Evolutionary conservation across 2,113 vertebrate species (phyloP), one percentile per base, ranked within the genome.

Genomic region (Chionis minor): DNA sequence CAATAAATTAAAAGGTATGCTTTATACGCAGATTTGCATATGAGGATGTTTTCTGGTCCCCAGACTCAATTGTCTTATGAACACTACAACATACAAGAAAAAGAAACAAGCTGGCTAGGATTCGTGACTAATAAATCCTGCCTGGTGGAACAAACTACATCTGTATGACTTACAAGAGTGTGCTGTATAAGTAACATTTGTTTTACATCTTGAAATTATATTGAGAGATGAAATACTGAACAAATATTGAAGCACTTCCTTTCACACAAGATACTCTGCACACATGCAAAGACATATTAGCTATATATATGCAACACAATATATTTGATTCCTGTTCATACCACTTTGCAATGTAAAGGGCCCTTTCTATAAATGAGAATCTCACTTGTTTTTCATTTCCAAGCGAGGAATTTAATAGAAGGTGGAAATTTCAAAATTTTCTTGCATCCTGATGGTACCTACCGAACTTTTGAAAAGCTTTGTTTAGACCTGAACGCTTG

Each of bases 1-100:
- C 92, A 91, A 97, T 96, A 97, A 94, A 95, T 96, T 96, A 93
- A 95, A 97, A 95, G 71, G 71, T 90, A 80, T 88, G 51, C 42
- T 96, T 96, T 92, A 72, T 95, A 90, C 75, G 79, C 79, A 89
- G 84, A 96, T 96, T 96, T 97, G 83, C 92, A 73, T 97, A 83
- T 56, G 51, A 96, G 86, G 69, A 89, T 90, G 86, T 83, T 93
- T 94, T 88, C 52, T 22, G 44, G 72, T 93, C 94, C 86, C 96
- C 71, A 94, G 87, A 90, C 94, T 90, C 92, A 35, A 73, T 95
- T 91, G 88, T 90, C 94, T 95, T 95, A 81, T 23, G 83, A 91
- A 83, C 71, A 89, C 28, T 93, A 88, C 93, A 91, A 81, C 89
- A 93, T 73, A 71, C 19, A 83, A 77, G 66, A 74, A 80, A 78